phyloP scores from a whole-genome alignment of 1,140 invertebrate species.

The Limonius californicus region DNA sequence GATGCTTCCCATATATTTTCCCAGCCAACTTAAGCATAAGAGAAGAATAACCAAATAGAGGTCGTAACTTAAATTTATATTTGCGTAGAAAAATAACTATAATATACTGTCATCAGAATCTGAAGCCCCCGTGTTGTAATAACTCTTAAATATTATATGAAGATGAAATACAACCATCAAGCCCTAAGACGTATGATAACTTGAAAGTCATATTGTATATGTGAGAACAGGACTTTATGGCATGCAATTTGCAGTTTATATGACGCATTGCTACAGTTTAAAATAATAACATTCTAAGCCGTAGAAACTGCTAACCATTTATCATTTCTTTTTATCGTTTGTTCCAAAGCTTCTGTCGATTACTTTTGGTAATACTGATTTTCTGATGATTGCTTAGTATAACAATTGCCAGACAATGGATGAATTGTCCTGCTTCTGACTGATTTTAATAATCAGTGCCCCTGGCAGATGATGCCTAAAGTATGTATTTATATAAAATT shows the following conservation, averaged over 20 bases:
- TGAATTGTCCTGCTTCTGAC: too few relatives aligned
- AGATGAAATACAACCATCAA: constrained; percentile 4
- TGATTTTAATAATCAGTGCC: constrained; percentile 1
- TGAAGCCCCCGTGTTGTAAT: neutral
- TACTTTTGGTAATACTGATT: too few relatives aligned
- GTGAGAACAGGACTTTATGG: neutral
- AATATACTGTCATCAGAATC: constrained; percentile 7
- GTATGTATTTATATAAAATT: constrained; percentile 10
- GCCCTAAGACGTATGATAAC: constrained; percentile 4
- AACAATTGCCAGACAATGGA: too few relatives aligned
- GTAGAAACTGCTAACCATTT: too few relatives aligned
- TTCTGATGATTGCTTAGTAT: too few relatives aligned
- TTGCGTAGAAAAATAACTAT: neutral
- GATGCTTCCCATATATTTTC: too few relatives aligned
- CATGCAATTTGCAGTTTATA: constrained; percentile 11
- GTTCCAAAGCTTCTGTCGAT: too few relatives aligned
- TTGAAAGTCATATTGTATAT: constrained; percentile 8
- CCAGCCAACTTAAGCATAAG: too few relatives aligned
- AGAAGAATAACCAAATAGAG: too few relatives aligned
- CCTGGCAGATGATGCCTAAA: constrained; percentile 5
- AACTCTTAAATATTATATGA: constrained; percentile 5
- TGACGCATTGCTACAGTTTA: neutral
- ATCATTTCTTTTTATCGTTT: too few relatives aligned
- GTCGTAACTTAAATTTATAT: neutral
- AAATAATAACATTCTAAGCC: neutral